Percentiles rank a stretch among this genome's conserved stretches.
Evolutionary conservation across 64 coral and sea anemone species (phyloP).

Genomic region (Cladopsammia gracilis): DNA sequence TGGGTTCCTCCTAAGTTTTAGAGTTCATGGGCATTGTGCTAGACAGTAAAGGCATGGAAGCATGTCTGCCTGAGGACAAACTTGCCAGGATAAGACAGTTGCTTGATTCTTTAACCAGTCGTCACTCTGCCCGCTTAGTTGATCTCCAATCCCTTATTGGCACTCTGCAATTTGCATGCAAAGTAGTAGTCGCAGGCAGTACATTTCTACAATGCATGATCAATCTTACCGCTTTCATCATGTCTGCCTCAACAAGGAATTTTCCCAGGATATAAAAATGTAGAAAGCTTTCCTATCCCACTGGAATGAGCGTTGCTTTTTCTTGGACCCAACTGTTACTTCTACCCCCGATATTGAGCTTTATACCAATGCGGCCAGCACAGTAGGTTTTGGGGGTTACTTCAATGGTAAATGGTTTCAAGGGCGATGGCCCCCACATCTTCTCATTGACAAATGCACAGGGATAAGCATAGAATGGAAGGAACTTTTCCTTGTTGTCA

Average conservation of each 20-base stretch:
- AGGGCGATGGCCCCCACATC: not conserved
- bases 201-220: not conserved
- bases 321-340: not conserved
- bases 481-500: not conserved
- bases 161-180: slow-evolving; percentile 23
- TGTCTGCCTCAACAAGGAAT: not conserved
- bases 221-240: not conserved
- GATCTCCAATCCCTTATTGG: slow-evolving; percentile 26
- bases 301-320: not conserved
- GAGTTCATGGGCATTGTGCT: no score
- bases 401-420: slow-evolving; percentile 28
- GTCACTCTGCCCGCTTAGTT: not conserved
- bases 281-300: not conserved
- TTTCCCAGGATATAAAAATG: not conserved
- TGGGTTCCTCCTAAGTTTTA: no score
- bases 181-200: no score
- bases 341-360: not conserved
- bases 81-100: not conserved
- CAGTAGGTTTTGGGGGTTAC: not conserved
- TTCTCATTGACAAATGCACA: not conserved
- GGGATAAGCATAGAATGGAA: not conserved
- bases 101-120: not conserved
- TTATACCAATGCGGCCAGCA: not conserved
- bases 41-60: slow-evolving; percentile 20
- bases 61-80: not conserved